A percentile compares a stretch with the other conserved stretches of the same genome.
Evolutionary conservation across 2,797 vertebrate species (phyloP).

Genomic region (Muscicapa striata): DNA sequence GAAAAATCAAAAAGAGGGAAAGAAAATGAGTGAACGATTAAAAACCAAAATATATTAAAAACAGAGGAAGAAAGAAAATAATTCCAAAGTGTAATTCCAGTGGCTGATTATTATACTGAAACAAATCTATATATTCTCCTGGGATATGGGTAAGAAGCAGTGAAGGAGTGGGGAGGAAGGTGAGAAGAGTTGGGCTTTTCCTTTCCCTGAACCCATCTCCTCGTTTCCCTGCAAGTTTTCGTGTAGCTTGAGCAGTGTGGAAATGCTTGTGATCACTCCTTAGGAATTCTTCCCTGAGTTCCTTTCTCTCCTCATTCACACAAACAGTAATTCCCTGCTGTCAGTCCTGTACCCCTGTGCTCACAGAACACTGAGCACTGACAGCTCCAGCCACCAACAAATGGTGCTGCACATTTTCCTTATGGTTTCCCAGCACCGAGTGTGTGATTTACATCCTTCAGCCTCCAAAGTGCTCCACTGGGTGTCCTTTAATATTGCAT

Average conservation of each 20-base stretch:
- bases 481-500: conserved; percentile 67
- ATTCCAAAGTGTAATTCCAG: neutral
- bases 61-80: neutral
- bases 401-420: conserved; percentile 48
- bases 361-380: neutral
- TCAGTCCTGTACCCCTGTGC: neutral
- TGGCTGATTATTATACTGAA: neutral
- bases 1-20: neutral
- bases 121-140: neutral
- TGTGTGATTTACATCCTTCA: conserved; percentile 54
- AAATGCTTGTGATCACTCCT: neutral
- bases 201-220: neutral
- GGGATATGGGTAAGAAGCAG: neutral
- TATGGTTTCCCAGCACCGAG: conserved; percentile 23
- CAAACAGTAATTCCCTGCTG: neutral
- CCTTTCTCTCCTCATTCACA: neutral
- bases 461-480: conserved; percentile 55
- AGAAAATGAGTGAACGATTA: neutral
- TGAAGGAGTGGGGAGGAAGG: neutral
- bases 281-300: conserved; percentile 38
- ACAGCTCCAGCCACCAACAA: conserved; percentile 38
- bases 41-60: neutral
- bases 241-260: neutral
- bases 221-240: neutral
- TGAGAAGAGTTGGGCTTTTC: neutral